phyloP scores from a whole-genome alignment of 2,888 invertebrate species.

The Drosophila recens region DNA sequence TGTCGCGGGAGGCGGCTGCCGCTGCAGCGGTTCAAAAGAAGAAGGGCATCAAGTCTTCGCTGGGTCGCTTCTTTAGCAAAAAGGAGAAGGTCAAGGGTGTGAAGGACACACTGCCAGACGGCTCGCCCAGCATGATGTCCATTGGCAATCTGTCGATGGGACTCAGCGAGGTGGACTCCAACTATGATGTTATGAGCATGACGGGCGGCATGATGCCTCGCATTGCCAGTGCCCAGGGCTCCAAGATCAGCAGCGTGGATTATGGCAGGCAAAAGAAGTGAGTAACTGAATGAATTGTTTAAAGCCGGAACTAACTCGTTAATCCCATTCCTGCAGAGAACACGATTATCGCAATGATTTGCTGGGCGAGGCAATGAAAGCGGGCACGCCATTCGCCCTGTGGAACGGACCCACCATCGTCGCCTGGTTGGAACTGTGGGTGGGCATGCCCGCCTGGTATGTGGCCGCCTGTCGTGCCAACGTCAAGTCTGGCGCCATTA shows the following conservation, averaged over 20 bases:
- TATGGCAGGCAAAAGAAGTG: constrained; percentile 93
- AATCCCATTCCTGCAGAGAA: constrained; percentile 86
- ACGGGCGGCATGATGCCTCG: constrained; percentile 85
- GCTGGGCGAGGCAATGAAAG: constrained; percentile 99
- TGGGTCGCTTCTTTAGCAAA: constrained; percentile 99
- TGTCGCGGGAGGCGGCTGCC: constrained; percentile 86
- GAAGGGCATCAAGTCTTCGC: constrained; percentile 97
- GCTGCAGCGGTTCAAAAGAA: constrained; percentile 92
- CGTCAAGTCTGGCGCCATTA: constrained; percentile 99
- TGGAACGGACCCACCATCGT: constrained; percentile 99
- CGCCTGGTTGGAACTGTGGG: constrained; percentile 99
- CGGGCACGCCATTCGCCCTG: constrained; percentile 98
- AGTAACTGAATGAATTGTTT: constrained; percentile 85
- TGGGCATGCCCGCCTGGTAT: constrained; percentile 99
- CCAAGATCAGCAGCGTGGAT: constrained; percentile 88
- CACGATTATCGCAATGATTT: constrained; percentile 96
- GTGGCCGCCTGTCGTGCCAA: constrained; percentile 99
- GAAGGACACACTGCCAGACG: constrained; percentile 87
- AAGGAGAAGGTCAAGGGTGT: constrained; percentile 97
- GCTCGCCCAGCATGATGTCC: constrained; percentile 87
- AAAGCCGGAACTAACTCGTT: neutral
- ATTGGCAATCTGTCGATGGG: constrained; percentile 88
- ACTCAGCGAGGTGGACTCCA: constrained; percentile 88
- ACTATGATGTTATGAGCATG: constrained; percentile 87
- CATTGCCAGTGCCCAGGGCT: constrained; percentile 81